phyloP scores from a whole-genome alignment of 2,888 invertebrate species.

The Salpingus planirostris region DNA sequence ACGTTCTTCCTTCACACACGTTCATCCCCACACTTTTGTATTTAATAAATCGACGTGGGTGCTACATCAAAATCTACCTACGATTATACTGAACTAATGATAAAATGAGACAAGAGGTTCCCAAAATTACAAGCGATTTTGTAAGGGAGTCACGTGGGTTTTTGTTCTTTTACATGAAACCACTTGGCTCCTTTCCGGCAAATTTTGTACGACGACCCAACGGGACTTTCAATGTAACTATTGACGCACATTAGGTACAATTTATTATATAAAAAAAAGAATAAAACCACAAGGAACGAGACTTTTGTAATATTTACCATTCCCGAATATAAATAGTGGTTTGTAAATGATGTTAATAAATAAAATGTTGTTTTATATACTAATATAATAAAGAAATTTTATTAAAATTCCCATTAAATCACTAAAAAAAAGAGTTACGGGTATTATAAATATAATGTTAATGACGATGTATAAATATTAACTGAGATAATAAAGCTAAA shows the following conservation, averaged over 20 bases:
- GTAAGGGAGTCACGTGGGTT: constrained; percentile 9
- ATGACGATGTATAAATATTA: constrained; percentile 37
- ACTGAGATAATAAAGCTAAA: constrained; percentile 36
- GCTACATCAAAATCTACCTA: constrained; percentile 7
- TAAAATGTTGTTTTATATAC: constrained; percentile 44
- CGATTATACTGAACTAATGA: too few relatives aligned
- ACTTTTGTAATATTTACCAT: constrained; percentile 39
- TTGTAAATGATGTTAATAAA: constrained; percentile 44
- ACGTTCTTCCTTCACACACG: constrained; percentile 5
- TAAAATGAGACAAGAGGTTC: too few relatives aligned
- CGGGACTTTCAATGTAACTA: constrained; percentile 32
- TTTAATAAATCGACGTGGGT: constrained; percentile 14
- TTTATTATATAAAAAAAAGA: constrained; percentile 28
- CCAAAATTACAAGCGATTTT: constrained; percentile 6
- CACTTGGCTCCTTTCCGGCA: constrained; percentile 7
- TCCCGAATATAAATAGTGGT: constrained; percentile 37
- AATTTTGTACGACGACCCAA: constrained; percentile 16
- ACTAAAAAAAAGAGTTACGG: constrained; percentile 37
- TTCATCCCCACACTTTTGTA: constrained; percentile 5
- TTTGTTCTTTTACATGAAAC: too few relatives aligned
- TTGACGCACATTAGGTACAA: constrained; percentile 34
- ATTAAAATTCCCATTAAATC: constrained; percentile 37
- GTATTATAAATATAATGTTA: constrained; percentile 40
- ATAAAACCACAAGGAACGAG: constrained; percentile 28
- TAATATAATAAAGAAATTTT: constrained; percentile 40